Evolutionary conservation across 2,113 vertebrate species (phyloP).

Genomic region (Peromyscus leucopus): DNA sequence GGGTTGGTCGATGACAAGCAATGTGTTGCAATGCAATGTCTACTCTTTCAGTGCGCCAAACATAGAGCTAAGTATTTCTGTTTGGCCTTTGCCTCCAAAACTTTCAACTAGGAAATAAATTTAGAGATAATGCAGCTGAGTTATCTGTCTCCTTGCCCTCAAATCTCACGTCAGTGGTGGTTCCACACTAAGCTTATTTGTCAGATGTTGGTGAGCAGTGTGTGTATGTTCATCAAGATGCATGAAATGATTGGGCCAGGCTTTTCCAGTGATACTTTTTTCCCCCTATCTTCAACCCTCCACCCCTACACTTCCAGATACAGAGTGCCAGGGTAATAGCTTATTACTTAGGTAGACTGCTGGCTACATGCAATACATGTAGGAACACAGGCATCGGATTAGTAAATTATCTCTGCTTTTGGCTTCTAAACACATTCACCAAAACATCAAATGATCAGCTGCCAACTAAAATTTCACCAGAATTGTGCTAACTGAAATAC

Average conservation of each 20-base stretch:
- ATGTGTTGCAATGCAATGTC: background rate
- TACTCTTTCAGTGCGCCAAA: background rate
- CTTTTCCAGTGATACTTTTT: background rate
- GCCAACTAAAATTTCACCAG: conserved; percentile 38
- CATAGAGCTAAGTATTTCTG: background rate
- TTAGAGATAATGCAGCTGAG: background rate
- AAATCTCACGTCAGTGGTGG: background rate
- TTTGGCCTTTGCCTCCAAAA: background rate
- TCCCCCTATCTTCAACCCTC: background rate
- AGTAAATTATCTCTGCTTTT: background rate
- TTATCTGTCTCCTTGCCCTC: background rate
- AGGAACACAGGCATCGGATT: conserved; percentile 24
- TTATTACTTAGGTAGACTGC: background rate
- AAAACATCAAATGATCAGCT: background rate
- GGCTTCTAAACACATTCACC: conserved; percentile 46
- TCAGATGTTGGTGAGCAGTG: background rate
- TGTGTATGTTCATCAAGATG: background rate
- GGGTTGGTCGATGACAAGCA: background rate
- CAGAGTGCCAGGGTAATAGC: background rate
- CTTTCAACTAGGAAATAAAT: background rate
- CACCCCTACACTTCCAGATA: background rate
- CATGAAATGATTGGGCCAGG: background rate
- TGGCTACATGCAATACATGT: background rate
- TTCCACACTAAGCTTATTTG: background rate
- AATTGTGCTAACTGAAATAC: background rate